A percentile compares a stretch with the other conserved stretches of the same genome.
phyloP scores from a whole-genome alignment of 2,888 invertebrate genomes.

The Tetragonula carbonaria region DNA sequence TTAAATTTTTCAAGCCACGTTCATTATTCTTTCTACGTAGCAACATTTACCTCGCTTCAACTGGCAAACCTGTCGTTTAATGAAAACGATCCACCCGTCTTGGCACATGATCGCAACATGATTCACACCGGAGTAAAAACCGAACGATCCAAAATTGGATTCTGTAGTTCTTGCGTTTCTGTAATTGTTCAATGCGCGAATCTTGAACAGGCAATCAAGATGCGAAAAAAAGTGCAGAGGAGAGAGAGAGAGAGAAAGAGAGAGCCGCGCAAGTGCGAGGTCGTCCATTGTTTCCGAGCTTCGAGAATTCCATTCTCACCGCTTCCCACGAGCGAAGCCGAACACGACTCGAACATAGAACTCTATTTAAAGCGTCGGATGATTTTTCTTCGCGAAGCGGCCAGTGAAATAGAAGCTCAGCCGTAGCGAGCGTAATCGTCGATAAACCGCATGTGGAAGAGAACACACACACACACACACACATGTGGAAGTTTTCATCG shows the following conservation, averaged over 20 bases:
- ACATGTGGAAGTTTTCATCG: slow-evolving; percentile 34
- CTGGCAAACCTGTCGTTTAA: too few species aligned
- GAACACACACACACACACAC: neutral
- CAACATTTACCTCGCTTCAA: too few species aligned
- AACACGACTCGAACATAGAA: neutral
- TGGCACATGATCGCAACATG: too few species aligned
- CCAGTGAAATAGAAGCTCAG: too few species aligned
- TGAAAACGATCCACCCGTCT: too few species aligned
- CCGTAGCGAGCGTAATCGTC: neutral
- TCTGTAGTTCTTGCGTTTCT: too few species aligned
- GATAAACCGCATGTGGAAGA: slow-evolving; percentile 14
- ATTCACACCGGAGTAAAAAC: too few species aligned
- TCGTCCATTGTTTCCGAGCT: slow-evolving; percentile 6
- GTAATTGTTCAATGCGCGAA: too few species aligned
- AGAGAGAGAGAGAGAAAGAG: too few species aligned
- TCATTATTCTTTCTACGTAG: too few species aligned
- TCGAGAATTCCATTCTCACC: neutral
- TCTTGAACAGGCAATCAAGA: too few species aligned
- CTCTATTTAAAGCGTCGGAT: neutral
- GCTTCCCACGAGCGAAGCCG: neutral
- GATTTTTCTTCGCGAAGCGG: neutral
- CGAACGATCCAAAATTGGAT: neutral
- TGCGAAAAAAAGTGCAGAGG: neutral
- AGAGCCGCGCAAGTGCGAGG: slow-evolving; percentile 16
- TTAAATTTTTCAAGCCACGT: too few species aligned